Percentiles rank a stretch among this genome's conserved stretches.
Conservation (phyloP, 2,797 vertebrate genomes). For the Podargus strigoides region DNA sequence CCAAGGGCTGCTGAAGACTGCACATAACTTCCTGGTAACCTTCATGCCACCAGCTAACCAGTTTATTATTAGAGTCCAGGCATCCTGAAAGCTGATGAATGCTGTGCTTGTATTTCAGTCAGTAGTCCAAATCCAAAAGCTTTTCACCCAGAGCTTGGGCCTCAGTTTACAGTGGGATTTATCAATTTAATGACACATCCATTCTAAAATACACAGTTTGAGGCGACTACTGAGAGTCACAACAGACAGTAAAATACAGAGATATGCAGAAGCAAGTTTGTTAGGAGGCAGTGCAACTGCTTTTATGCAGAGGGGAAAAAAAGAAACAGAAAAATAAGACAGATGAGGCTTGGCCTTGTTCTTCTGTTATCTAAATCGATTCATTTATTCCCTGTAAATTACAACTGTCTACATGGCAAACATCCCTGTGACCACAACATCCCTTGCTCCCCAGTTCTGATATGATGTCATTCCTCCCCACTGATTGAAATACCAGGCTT, state of each 20-base stretch:
- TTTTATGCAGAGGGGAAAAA: neutral
- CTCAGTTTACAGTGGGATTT: neutral
- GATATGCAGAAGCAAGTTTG: neutral
- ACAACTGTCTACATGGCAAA: neutral
- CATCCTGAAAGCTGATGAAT: neutral
- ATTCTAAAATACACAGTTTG: neutral
- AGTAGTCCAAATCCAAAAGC: neutral
- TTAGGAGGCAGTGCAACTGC: neutral
- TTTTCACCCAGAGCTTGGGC: neutral
- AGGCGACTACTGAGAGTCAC: neutral
- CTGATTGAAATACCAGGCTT: neutral
- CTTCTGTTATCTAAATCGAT: conserved; percentile 22
- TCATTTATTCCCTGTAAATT: conserved; percentile 16
- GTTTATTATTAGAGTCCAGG: neutral
- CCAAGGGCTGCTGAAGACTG: neutral
- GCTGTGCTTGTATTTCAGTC: neutral
- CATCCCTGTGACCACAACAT: neutral
- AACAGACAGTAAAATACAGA: neutral
- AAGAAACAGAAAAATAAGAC: neutral
- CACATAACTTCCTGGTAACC: neutral
- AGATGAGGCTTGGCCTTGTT: neutral
- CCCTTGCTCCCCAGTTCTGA: neutral
- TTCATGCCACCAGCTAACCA: neutral
- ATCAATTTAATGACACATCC: neutral
- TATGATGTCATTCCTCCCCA: neutral